A percentile compares a stretch with the other conserved stretches of the same genome.
These are phyloP conservation scores for Galaxias olidus DNA, from an alignment of 2,797 vertebrate species.

Conservation along the genomic window DNA sequence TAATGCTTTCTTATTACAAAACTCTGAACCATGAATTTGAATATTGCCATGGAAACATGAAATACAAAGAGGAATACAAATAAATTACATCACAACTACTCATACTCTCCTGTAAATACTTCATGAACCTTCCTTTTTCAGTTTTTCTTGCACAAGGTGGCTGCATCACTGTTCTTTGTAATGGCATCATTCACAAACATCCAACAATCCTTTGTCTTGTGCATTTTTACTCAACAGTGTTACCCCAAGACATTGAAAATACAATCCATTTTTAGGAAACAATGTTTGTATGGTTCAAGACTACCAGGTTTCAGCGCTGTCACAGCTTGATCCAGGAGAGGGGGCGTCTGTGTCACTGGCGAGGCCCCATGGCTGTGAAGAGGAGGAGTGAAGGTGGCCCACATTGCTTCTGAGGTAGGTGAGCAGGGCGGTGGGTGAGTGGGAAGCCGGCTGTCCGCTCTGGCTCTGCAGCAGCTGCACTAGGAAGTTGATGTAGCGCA, in stretches of 20 bases:
- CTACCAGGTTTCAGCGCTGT: conserved; percentile 79
- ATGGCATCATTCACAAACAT: conserved; percentile 33
- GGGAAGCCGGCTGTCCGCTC: conserved; percentile 75
- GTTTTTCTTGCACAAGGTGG: conserved; percentile 38
- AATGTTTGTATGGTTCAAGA: conserved; percentile 14
- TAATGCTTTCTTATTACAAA: too few species aligned
- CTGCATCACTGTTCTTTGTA: conserved; percentile 15
- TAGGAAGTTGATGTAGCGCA: conserved; percentile 97
- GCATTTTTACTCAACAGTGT: conserved; percentile 25
- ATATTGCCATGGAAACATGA: too few species aligned
- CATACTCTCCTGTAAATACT: conserved; percentile 37
- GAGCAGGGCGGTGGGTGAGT: conserved; percentile 72
- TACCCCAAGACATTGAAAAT: conserved; percentile 17
- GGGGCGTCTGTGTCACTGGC: conserved; percentile 78
- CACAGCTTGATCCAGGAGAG: conserved; percentile 81
- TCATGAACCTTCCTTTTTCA: too few species aligned
- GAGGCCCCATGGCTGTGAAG: conserved; percentile 72
- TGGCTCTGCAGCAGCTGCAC: conserved; percentile 90
- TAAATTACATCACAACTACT: too few species aligned
- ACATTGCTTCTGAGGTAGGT: conserved; percentile 78
- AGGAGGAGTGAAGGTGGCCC: conserved; percentile 68
- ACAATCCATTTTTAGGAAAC: conserved; percentile 21
- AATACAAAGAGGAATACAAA: too few species aligned
- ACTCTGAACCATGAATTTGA: too few species aligned
- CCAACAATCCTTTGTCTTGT: conserved; percentile 37